These are phyloP conservation scores for Lindbergichthys nudifrons DNA, from an alignment of 2,797 vertebrate genomes.

Conservation along the genomic window DNA sequence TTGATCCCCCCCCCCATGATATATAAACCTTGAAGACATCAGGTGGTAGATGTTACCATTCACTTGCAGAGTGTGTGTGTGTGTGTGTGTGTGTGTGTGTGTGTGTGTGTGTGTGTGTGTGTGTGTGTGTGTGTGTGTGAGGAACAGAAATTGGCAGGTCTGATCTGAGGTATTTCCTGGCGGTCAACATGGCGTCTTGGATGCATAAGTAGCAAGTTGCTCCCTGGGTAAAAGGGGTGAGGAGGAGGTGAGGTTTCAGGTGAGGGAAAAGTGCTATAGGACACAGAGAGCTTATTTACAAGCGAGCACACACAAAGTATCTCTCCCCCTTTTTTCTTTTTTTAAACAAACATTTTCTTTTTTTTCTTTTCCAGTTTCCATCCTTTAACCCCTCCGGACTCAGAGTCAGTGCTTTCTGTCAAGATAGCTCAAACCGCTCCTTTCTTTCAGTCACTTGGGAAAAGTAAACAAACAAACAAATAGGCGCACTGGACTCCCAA, in stretches of 20 bases:
- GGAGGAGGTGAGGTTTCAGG: conserved; percentile 41
- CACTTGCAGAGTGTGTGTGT: conserved; percentile 26
- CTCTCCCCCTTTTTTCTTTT: conserved; percentile 22
- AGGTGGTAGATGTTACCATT: conserved; percentile 49
- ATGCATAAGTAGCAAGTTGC: conserved; percentile 85
- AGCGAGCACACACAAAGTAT: conserved; percentile 72
- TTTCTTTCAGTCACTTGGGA: conserved; percentile 61
- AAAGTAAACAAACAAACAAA: conserved; percentile 47
- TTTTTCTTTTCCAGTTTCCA: conserved; percentile 29
- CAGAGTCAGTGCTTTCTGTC: conserved; percentile 66
- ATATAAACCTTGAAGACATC: conserved; percentile 62
- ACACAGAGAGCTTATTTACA: conserved; percentile 87
- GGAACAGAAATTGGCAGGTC: conserved; percentile 62
- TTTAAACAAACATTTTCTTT: conserved; percentile 19
- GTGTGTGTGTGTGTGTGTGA: conserved; percentile 21
- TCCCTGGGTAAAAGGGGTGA: conserved; percentile 69
- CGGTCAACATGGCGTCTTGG: conserved; percentile 77
- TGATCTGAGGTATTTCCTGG: conserved; percentile 84
- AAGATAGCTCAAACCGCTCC: conserved; percentile 49
- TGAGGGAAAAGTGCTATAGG: conserved; percentile 84
- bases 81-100: conserved; percentile 12
- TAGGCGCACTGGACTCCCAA: conserved; percentile 43
- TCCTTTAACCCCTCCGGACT: conserved; percentile 30
- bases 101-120: conserved; percentile 13
- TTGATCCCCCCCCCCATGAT: conserved; percentile 11